Base-by-base conservation (phyloP, 2,113 vertebrate genomes). In the Alligator sinensis region DNA sequence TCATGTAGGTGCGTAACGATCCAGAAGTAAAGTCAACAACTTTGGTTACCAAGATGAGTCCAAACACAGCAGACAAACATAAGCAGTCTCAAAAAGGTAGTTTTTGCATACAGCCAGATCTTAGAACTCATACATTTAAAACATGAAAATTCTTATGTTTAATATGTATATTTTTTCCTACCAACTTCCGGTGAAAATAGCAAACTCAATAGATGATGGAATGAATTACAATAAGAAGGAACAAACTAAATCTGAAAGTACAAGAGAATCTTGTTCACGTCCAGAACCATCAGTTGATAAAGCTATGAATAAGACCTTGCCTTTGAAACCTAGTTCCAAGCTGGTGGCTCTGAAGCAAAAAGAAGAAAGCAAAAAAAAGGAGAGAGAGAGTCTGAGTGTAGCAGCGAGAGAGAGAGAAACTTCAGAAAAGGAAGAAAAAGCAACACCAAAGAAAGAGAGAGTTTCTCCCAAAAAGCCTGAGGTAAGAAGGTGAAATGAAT, bases 391-490 rank as follows among this genome's bases (percentile, higher is more conserved):
- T 1, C 2, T 82, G 0, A 54, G 79, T 74, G 92, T 86, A 19
- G 95, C 86, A 19, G 97, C 98, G 66, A 98, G 98, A 98, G 94
- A 96, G 62, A 97, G 96, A 91, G 30, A 47, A 3, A 14, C 86
- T 92, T 96, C 95, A 6, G 80, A 97, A 60, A 98, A 98, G 95
- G 96, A 95, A 74, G 98, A 97, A 70, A 96, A 91, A 85, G 96
- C 87, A 86, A 98, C 98, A 5, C 97, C 98, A 38, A 98, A 96
- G 27, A 95, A 98, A 88, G 96, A 96, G 57, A 99, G 98, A 97
- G 95, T 94, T 27, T 99, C 99, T 92, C 99, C 99, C 54, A 98
- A 96, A 88, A 99, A 99, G 97, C 75, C 97, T 87, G 98, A 99
- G 98, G 99, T 99, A 98, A 95, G 87, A 74, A 70, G 11, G 82